phyloP scores from a whole-genome alignment of 2,888 invertebrate species.

The Dione vanillae region DNA sequence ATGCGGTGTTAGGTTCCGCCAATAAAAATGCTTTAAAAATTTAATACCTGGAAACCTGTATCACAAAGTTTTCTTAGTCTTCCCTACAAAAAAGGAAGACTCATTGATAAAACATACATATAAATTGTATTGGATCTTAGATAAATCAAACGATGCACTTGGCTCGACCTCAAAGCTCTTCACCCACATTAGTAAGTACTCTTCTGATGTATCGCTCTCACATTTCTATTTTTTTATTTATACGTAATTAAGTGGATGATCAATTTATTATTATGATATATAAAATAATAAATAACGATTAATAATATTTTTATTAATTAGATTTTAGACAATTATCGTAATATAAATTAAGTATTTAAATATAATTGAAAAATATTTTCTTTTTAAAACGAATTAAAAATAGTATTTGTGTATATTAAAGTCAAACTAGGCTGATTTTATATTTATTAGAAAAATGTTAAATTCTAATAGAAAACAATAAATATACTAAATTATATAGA shows the following conservation, averaged over 20 bases:
- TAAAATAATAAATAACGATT: too few relatives aligned
- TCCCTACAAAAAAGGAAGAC: not conserved
- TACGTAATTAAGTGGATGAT: not conserved
- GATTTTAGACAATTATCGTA: too few relatives aligned
- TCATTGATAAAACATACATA: not conserved
- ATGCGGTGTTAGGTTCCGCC: not conserved
- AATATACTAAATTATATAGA: too few relatives aligned
- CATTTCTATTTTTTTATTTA: constrained; percentile 17
- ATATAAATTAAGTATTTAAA: too few relatives aligned
- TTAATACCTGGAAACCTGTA: not conserved
- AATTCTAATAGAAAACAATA: too few relatives aligned
- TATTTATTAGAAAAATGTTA: too few relatives aligned
- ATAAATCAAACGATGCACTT: constrained; percentile 38
- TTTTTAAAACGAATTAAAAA: too few relatives aligned
- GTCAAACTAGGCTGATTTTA: too few relatives aligned
- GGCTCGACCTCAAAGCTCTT: constrained; percentile 38
- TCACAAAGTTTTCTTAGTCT: not conserved
- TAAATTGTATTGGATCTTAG: constrained; percentile 14
- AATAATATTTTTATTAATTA: too few relatives aligned
- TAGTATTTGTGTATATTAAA: too few relatives aligned
- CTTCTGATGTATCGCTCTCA: constrained; percentile 24
- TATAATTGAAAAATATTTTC: too few relatives aligned
- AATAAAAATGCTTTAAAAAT: not conserved
- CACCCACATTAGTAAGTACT: constrained; percentile 38
- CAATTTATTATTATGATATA: not conserved